A percentile compares a stretch with the other conserved stretches of the same genome.
Evolutionary conservation across 2,888 invertebrate species (phyloP).

Genomic region (Patella ulyssiponensis): DNA sequence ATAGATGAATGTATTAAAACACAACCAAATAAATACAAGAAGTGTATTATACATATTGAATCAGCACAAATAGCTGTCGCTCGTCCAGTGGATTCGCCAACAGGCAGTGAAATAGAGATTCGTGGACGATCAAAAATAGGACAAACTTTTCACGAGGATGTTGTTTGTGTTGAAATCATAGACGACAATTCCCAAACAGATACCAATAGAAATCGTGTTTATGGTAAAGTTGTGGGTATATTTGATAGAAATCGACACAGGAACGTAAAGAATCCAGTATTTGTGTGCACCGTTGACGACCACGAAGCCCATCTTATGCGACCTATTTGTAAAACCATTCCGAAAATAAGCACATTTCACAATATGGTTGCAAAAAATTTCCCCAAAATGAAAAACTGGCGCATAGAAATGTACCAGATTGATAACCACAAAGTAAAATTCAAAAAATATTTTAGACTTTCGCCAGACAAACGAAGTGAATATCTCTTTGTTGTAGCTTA

Average conservation of each 20-base stretch:
- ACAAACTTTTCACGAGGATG: slow-evolving; percentile 33
- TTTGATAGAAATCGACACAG: slow-evolving; percentile 9
- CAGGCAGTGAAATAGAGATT: slow-evolving; percentile 27
- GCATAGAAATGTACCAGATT: slow-evolving; percentile 43
- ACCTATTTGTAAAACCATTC: slow-evolving; percentile 54
- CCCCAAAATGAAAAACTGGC: slow-evolving; percentile 25
- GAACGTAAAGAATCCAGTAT: slow-evolving; percentile 24
- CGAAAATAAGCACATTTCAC: slow-evolving; percentile 40
- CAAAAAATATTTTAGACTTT: slow-evolving; percentile 31
- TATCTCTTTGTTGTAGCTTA: slow-evolving; percentile 50
- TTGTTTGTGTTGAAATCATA: slow-evolving; percentile 35
- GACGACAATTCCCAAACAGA: slow-evolving; percentile 15
- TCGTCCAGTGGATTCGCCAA: background rate
- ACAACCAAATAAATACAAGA: slow-evolving; percentile 24
- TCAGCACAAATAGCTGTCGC: slow-evolving; percentile 27
- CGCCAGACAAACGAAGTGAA: slow-evolving; percentile 39
- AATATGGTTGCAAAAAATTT: slow-evolving; percentile 5
- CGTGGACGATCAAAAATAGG: slow-evolving; percentile 38
- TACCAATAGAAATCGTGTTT: slow-evolving; percentile 12
- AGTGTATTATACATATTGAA: slow-evolving; percentile 30
- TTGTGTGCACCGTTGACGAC: slow-evolving; percentile 48
- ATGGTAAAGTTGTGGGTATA: slow-evolving; percentile 47
- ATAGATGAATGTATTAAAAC: background rate
- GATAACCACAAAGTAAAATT: slow-evolving; percentile 14
- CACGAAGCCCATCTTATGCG: slow-evolving; percentile 40